Evolutionary conservation across 1,140 invertebrate species (phyloP), one percentile per base, ranked within the genome.

Genomic region (Calephelis nemesis): DNA sequence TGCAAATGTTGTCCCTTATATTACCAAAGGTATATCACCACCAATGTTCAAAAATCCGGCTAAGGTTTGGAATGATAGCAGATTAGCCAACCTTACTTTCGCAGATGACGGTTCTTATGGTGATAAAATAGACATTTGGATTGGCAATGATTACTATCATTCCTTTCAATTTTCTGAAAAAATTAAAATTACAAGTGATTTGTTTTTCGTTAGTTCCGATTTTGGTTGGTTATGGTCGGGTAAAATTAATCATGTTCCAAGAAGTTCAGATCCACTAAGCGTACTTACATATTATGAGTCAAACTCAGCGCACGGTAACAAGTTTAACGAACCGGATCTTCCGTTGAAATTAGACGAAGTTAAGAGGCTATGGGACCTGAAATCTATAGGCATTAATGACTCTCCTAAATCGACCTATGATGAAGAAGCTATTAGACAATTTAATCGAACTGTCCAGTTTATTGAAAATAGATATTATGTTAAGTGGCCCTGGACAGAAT

Each of bases 331-430:
- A 66, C 74, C 68, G 12, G 74, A 75, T 64, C 68, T 67, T 62
- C 70, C 70, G 8, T 58, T 76, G 42, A 64, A 67, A 15, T 52
- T 11, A 10, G 47, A 48, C 48, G 54, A 67, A 19, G 10, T 74
- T 12, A 76, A 69, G 47, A 39, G n/a, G 15, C 63, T 76, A 63
- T 70, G 74, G 73, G 73, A 74, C n/a, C 47, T 79, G 40, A 73
- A 78, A 71, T 74, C 76, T 6, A 78, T 78, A 47, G 74, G 74
- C 39, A 78, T 78, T n/a, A 72, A 30, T 8, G 72, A 76, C 69
- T 70, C 71, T n/a, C 74, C 72, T 12, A 78, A 73, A 48, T 58
- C 62, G 13, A 69, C 48, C 49, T 13, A 66, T 15, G 72, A 78
- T 65, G 69, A 78, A 60, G 69, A 71, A 62, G 74, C 74, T 12